phyloP scores from a whole-genome alignment of 1,140 invertebrate species.

The Microplitis demolitor region DNA sequence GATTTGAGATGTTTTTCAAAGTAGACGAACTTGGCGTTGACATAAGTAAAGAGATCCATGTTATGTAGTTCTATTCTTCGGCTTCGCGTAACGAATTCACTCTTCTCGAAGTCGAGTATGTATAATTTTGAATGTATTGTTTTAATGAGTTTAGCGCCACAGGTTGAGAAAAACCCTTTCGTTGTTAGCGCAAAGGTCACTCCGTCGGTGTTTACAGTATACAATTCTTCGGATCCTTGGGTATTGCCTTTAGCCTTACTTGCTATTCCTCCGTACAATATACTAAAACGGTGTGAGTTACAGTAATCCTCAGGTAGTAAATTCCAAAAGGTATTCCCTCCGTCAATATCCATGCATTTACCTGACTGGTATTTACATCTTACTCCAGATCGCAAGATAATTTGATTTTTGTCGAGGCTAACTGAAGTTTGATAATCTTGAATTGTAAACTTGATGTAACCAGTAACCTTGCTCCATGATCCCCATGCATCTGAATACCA shows the following conservation, averaged over 20 bases:
- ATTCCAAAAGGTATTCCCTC: constrained; percentile 18
- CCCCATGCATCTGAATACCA: constrained; percentile 8
- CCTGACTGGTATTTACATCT: constrained; percentile 17
- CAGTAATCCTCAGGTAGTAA: not conserved
- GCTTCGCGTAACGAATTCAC: not conserved
- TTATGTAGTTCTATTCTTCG: not conserved
- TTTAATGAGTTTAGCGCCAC: constrained; percentile 11
- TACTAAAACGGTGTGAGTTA: not conserved
- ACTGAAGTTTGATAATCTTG: constrained; percentile 4
- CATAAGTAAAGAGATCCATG: constrained; percentile 15
- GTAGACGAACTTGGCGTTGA: not conserved
- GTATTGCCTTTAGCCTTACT: not conserved
- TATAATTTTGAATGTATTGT: not conserved
- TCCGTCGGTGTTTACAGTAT: not conserved
- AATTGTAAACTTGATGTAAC: constrained; percentile 1
- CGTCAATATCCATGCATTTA: constrained; percentile 20
- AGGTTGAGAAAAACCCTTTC: not conserved
- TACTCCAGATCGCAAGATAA: not conserved
- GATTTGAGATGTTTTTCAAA: not conserved
- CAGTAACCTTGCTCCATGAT: constrained; percentile 8
- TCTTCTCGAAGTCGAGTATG: not conserved
- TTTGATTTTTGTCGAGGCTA: not conserved
- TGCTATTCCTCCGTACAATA: not conserved
- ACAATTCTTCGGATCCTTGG: not conserved
- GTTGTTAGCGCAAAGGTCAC: constrained; percentile 20